Percentiles rank a stretch among this genome's conserved stretches.
phyloP scores from a whole-genome alignment of 2,797 vertebrate genomes.

The Lacerta bilineata region DNA sequence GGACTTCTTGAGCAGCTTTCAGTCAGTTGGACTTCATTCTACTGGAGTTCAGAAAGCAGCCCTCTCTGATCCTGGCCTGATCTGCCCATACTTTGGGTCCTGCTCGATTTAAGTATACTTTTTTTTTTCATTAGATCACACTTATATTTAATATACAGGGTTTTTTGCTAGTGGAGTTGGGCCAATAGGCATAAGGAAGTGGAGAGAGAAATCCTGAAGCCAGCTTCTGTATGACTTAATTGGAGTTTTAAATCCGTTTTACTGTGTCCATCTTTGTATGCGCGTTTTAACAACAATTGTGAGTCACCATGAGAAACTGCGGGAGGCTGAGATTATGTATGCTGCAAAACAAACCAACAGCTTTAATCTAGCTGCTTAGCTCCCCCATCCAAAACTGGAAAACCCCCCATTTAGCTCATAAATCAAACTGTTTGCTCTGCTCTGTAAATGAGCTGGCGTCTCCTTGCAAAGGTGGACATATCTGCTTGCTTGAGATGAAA shows the following conservation, averaged over 20 bases:
- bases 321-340: background rate
- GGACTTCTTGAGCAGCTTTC: background rate
- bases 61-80: too few species aligned
- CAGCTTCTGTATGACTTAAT: background rate
- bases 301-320: background rate
- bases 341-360: background rate
- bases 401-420: background rate
- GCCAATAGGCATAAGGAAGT: too few species aligned
- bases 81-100: too few species aligned
- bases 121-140: too few species aligned
- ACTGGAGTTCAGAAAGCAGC: background rate
- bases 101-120: too few species aligned
- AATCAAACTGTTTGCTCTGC: background rate
- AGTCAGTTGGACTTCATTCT: background rate
- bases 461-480: background rate
- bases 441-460: background rate
- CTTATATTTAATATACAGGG: background rate
- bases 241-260: background rate
- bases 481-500: background rate
- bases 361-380: background rate
- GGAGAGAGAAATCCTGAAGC: background rate
- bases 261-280: too few species aligned
- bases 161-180: background rate
- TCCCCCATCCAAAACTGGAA: background rate
- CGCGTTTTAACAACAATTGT: background rate